Base-by-base conservation (phyloP, 37 sponge, comb jelly and placozoan genomes). In the Chondrosia reniformis region DNA sequence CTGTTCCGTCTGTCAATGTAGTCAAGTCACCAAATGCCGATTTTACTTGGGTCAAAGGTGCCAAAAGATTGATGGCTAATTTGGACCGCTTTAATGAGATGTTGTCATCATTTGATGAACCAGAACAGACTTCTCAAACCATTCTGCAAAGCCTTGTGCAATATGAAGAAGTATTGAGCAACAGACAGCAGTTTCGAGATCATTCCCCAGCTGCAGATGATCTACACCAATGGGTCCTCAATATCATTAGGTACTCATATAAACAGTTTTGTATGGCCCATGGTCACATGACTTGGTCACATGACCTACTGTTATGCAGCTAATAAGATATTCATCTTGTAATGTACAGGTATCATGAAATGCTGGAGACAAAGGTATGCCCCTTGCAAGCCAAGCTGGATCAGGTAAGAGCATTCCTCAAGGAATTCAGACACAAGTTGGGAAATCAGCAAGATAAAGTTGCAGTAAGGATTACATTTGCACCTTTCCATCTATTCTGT, bases 11-110 rank as follows among this genome's bases (percentile, higher is more conserved):
- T 46, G 15, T 44, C 45, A 9, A 38, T 45, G 22, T 62, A 79
- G 75, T 90, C 27, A 96, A 93, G 55, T 90, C 93, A 34, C 86
- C 97, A 41, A 74, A 77, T 73, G 84, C 92, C 33, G 97, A 96
- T 49, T n/a, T 90, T 15, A 85, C 97, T 0, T 96, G 97, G 97
- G 87, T 85, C 61, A 96, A 96, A 64, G 97, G 97, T 2, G 97
- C 91, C 46, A 96, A 96, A 74, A 74, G 97, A 61, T 66, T 96
- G 41, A 87, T 96, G 88, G 97, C 97, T 30, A 93, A 93, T 54
- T 44, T 96, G 34, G 97, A 92, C 74, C 73, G 96, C 55, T 92
- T 92, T 55, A 36, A 56, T 17, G 91, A 88, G 46, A 78, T 88
- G 43, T 62, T 92, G 57, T 19, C 67, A 7, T 63, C 69, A 37